Evolutionary conservation across 1,140 invertebrate genomes (phyloP).

Genomic region (Cylas formicarius): DNA sequence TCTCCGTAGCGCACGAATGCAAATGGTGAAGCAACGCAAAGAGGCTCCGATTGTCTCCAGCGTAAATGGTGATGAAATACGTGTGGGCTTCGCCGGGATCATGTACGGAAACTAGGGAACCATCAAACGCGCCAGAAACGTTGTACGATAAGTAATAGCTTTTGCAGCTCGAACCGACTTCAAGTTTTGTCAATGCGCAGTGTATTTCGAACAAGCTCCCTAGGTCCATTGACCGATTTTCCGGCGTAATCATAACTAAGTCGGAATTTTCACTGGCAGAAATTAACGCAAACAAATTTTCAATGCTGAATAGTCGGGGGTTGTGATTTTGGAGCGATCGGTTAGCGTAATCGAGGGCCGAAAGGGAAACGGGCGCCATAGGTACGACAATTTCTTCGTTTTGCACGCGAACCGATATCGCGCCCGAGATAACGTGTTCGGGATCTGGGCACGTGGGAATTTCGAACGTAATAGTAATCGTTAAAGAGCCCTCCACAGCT

Average conservation of each 20-base stretch:
- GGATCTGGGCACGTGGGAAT: no score
- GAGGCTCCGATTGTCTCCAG: neutral
- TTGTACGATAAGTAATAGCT: conserved; percentile 1
- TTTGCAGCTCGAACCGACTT: neutral
- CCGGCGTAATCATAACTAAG: conserved; percentile 3
- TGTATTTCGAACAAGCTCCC: conserved; percentile 4
- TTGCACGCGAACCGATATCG: no score
- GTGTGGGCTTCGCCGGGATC: neutral
- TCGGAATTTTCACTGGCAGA: neutral
- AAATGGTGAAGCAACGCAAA: conserved; percentile 5
- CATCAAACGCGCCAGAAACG: conserved; percentile 1
- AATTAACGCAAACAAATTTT: conserved; percentile 1
- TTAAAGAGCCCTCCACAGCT: no score
- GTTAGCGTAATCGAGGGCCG: no score
- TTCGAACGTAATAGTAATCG: no score
- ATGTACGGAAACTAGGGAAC: conserved; percentile 1
- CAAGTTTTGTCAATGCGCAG: conserved; percentile 1
- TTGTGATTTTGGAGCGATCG: no score
- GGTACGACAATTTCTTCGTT: neutral
- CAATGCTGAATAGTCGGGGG: neutral
- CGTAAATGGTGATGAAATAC: neutral
- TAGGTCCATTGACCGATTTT: neutral
- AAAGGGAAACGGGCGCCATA: neutral
- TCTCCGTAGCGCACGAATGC: neutral
- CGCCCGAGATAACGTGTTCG: no score